Conservation (phyloP, 1,140 invertebrate species). For the Bombus affinis region DNA sequence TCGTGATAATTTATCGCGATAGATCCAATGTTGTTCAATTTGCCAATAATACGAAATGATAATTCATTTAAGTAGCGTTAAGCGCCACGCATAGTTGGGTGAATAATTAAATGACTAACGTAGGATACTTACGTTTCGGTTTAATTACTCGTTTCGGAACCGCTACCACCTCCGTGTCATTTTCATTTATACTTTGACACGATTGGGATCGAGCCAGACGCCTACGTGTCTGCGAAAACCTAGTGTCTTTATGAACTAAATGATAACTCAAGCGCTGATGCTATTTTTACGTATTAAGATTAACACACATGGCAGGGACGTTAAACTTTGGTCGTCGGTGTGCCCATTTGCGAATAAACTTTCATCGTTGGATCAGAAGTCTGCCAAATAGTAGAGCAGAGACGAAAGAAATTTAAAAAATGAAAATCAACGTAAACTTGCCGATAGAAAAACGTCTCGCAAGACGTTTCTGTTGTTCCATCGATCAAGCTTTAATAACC, state of each 20-base stretch:
- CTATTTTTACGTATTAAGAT: conserved; percentile 33
- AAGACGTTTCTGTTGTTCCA: neutral
- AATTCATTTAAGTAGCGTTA: neutral
- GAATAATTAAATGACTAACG: neutral
- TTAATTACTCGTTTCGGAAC: conserved; percentile 16
- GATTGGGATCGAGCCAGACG: conserved; percentile 48
- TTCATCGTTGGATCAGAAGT: neutral
- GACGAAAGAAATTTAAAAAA: neutral
- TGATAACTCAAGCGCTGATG: conserved; percentile 12
- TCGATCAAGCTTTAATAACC: neutral
- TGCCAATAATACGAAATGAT: no score
- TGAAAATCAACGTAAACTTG: neutral
- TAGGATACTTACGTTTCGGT: neutral
- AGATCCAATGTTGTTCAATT: no score
- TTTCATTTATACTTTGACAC: conserved; percentile 50
- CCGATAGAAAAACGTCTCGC: neutral
- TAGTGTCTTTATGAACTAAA: conserved; percentile 18
- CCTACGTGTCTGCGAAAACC: conserved; percentile 43
- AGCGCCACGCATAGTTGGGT: neutral
- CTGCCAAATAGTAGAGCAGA: no score
- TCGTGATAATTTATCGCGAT: no score
- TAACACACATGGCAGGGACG: no score
- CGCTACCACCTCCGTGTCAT: neutral
- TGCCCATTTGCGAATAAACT: neutral
- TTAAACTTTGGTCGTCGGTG: no score